Conservation (phyloP, 2,888 invertebrate species). For the Deilephila porcellus region DNA sequence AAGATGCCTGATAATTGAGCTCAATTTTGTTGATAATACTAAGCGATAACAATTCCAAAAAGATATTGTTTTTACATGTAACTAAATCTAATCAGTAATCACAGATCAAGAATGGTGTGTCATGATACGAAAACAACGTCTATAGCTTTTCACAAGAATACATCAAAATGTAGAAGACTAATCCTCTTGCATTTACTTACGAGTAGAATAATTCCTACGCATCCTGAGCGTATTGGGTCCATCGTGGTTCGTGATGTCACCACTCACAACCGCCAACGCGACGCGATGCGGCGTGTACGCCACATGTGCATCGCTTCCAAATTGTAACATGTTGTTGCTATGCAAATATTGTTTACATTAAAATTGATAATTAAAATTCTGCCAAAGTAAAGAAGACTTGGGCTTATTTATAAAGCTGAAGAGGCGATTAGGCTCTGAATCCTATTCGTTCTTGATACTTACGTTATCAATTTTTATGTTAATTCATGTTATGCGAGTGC, state of each 20-base stretch:
- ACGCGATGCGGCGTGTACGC: constrained; percentile 3
- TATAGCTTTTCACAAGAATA: background rate
- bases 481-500: no score
- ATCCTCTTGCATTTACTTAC: background rate
- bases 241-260: constrained; percentile 18
- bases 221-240: background rate
- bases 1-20: no score
- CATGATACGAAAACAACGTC: background rate
- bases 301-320: background rate
- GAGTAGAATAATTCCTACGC: background rate
- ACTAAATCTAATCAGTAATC: no score
- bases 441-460: no score
- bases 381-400: no score
- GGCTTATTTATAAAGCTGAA: no score
- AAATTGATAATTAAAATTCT: background rate
- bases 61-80: background rate
- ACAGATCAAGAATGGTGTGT: background rate
- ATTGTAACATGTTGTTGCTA: background rate
- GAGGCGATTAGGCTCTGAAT: no score
- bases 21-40: no score
- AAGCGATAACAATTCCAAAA: background rate
- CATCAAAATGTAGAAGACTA: background rate
- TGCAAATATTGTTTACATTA: background rate
- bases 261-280: background rate
- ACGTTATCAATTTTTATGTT: no score